Evolutionary conservation across 2,888 invertebrate genomes (phyloP).

Genomic region (Phania funesta): DNA sequence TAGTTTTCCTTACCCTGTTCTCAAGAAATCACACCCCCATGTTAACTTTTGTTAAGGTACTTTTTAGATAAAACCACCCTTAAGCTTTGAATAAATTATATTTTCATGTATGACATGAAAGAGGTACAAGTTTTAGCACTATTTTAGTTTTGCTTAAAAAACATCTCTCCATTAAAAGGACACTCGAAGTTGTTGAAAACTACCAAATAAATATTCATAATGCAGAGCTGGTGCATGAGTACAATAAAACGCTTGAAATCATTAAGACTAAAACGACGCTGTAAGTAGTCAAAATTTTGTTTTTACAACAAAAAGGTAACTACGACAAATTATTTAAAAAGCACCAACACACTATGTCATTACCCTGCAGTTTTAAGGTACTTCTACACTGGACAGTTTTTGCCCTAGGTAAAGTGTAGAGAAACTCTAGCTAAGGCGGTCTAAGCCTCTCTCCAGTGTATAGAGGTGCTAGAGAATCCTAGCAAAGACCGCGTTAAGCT

Average conservation of each 20-base stretch:
- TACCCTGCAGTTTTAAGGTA: too few relatives aligned
- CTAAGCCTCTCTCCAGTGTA: too few relatives aligned
- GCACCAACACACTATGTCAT: too few relatives aligned
- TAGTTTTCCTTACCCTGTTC: neutral
- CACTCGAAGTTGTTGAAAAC: neutral
- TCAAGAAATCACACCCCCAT: neutral
- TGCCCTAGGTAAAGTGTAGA: too few relatives aligned
- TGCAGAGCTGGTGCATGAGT: neutral
- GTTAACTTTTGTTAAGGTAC: neutral
- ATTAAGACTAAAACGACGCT: too few relatives aligned
- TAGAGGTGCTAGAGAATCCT: too few relatives aligned
- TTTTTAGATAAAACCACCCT: neutral
- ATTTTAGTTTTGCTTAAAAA: neutral
- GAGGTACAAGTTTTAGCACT: neutral
- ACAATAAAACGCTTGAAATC: neutral
- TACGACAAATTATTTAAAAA: too few relatives aligned
- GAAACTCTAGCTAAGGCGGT: too few relatives aligned
- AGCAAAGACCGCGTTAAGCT: too few relatives aligned
- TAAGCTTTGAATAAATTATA: constrained; percentile 30
- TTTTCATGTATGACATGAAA: constrained; percentile 15
- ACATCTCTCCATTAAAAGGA: neutral
- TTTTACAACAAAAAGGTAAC: too few relatives aligned
- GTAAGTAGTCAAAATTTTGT: too few relatives aligned
- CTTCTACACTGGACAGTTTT: too few relatives aligned
- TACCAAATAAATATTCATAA: constrained; percentile 14